Evolutionary conservation across 2,888 invertebrate genomes (phyloP).

Genomic region (Apodemia duryi): DNA sequence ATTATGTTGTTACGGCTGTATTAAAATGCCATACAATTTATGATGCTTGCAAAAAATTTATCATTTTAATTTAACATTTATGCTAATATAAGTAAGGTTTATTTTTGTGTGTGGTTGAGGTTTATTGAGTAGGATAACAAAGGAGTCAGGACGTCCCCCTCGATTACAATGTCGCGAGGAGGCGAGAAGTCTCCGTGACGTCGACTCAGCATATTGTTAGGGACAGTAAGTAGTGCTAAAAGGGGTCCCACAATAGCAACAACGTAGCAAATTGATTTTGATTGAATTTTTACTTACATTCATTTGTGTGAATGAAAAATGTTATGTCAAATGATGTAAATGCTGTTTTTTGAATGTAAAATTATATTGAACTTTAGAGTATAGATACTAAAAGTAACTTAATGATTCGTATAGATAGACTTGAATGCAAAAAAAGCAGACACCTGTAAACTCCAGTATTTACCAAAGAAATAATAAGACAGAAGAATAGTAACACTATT

Average conservation of each 20-base stretch:
- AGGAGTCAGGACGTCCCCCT: slow-evolving; percentile 61
- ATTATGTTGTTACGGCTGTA: slow-evolving; percentile 74
- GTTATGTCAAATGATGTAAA: slow-evolving; percentile 1
- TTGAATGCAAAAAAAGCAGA: no score
- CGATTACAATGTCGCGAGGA: slow-evolving; percentile 70
- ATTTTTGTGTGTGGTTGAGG: slow-evolving; percentile 33
- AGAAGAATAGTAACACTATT: no score
- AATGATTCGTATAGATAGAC: no score
- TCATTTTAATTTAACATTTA: slow-evolving; percentile 33
- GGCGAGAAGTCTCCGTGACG: slow-evolving; percentile 42
- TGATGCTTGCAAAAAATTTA: slow-evolving; percentile 57
- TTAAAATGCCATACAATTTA: slow-evolving; percentile 77
- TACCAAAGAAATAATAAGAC: no score
- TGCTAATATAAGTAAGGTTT: slow-evolving; percentile 19
- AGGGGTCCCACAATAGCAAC: slow-evolving; percentile 59
- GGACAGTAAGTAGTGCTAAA: slow-evolving; percentile 43
- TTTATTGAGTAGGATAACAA: slow-evolving; percentile 63
- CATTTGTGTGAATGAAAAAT: slow-evolving; percentile 5
- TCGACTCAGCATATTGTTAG: slow-evolving; percentile 58
- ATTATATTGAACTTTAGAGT: not conserved
- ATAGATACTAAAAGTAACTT: no score
- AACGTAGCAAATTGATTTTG: slow-evolving; percentile 70
- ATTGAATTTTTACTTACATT: slow-evolving; percentile 4
- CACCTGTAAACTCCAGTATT: no score
- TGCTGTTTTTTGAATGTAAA: not conserved